Conservation (phyloP, 2,113 vertebrate genomes). For the Tenrec ecaudatus region DNA sequence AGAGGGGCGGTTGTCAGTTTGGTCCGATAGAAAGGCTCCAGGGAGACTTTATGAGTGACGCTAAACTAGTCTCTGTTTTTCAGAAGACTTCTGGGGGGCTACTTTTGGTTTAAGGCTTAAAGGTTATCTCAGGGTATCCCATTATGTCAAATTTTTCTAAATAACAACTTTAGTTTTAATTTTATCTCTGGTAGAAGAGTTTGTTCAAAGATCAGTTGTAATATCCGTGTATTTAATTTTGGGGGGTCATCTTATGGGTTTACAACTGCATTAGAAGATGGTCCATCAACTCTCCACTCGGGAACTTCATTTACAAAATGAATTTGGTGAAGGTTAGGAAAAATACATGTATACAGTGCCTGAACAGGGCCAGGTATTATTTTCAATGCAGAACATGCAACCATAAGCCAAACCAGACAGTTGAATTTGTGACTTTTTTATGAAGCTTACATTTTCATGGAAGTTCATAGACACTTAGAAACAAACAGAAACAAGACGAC, state of each 20-base stretch:
- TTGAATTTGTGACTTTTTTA: background rate
- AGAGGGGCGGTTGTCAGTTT: background rate
- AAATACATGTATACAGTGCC: background rate
- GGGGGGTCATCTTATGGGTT: background rate
- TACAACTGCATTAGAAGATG: background rate
- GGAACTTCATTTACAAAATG: background rate
- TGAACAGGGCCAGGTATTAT: background rate
- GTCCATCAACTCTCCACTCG: background rate
- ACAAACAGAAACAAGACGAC: background rate
- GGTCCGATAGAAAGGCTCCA: background rate
- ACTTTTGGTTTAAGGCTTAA: background rate
- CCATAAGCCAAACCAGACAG: background rate
- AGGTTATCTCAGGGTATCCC: background rate
- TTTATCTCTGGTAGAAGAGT: background rate
- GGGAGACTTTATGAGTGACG: background rate
- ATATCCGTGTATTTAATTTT: background rate
- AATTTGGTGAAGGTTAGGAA: background rate
- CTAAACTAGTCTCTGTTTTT: background rate
- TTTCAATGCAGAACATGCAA: background rate
- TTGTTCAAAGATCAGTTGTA: background rate
- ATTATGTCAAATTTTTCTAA: background rate
- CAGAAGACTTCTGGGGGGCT: background rate
- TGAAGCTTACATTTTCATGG: background rate
- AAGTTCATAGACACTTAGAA: too few relatives aligned
- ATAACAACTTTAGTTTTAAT: background rate